A percentile compares a stretch with the other conserved stretches of the same genome.
These are phyloP conservation scores for Casuarius casuarius DNA, from an alignment of 2,113 vertebrate genomes.

Conservation along the genomic window DNA sequence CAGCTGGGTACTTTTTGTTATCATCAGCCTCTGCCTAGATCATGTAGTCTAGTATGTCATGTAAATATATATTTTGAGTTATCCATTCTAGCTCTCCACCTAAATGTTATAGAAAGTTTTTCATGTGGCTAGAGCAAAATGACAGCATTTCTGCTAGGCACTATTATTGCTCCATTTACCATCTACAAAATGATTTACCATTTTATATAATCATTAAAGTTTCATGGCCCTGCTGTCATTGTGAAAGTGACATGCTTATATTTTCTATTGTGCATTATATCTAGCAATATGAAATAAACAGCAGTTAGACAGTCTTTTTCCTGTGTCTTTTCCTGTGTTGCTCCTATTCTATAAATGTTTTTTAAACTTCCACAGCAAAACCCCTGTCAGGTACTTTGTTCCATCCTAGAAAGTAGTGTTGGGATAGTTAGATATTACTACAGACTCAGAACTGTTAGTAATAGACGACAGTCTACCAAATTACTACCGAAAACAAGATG, in stretches of 20 bases:
- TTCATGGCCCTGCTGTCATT: not conserved
- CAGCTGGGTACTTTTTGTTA: not conserved
- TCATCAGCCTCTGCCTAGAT: not conserved
- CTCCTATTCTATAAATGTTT: not conserved
- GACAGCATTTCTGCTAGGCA: not conserved
- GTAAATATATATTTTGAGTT: not conserved
- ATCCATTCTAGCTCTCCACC: not conserved
- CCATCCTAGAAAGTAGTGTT: not conserved
- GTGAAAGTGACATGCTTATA: not conserved
- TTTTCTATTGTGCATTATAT: not conserved
- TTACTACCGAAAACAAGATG: not conserved
- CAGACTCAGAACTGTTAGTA: not conserved
- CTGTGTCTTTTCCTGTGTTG: not conserved
- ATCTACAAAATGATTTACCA: not conserved
- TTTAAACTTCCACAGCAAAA: not conserved
- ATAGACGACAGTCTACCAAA: not conserved
- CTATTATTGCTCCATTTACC: not conserved
- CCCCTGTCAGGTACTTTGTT: not conserved
- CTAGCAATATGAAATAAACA: not conserved
- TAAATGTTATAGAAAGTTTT: not conserved
- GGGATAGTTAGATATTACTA: not conserved
- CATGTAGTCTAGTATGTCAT: not conserved
- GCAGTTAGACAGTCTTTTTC: not conserved
- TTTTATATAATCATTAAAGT: constrained; percentile 13
- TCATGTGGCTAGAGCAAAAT: not conserved